phyloP scores from a whole-genome alignment of 2,888 invertebrate species.

The Athripsodes cinereus region DNA sequence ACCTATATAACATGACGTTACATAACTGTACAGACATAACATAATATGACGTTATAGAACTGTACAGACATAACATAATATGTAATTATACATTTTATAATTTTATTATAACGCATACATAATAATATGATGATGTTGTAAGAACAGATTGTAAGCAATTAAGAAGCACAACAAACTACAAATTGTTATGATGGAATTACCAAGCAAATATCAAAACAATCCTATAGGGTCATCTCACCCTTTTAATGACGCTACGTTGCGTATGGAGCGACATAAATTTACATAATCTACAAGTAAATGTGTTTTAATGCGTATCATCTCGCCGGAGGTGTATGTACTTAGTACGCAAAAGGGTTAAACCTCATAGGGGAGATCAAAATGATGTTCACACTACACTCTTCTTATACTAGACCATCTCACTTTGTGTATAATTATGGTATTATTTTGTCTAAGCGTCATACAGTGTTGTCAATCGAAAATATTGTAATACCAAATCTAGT shows the following conservation, averaged over 20 bases:
- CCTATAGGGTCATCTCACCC: conserved; percentile 25
- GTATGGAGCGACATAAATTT: conserved; percentile 25
- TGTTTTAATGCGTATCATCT: conserved; percentile 27
- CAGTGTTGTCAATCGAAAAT: too few species aligned
- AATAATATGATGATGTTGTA: neutral
- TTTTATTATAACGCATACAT: neutral
- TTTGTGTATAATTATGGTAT: neutral
- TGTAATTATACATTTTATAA: too few species aligned
- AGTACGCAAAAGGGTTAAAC: conserved; percentile 1
- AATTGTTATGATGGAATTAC: conserved; percentile 19
- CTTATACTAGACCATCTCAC: too few species aligned
- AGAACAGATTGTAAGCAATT: conserved; percentile 10
- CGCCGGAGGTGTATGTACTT: conserved; percentile 16
- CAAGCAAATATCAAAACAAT: conserved; percentile 26
- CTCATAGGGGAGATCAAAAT: conserved; percentile 2
- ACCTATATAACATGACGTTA: too few species aligned
- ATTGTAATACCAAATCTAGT: too few species aligned
- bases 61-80: too few species aligned
- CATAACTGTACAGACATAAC: too few species aligned
- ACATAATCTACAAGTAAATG: conserved; percentile 28
- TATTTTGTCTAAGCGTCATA: neutral
- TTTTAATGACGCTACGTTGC: conserved; percentile 20
- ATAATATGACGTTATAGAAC: too few species aligned
- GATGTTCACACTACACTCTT: neutral
- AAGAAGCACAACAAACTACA: conserved; percentile 19